Evolutionary conservation across 2,888 invertebrate species (phyloP), one percentile per base, ranked within the genome.

Genomic region (Andricus quercusramuli): DNA sequence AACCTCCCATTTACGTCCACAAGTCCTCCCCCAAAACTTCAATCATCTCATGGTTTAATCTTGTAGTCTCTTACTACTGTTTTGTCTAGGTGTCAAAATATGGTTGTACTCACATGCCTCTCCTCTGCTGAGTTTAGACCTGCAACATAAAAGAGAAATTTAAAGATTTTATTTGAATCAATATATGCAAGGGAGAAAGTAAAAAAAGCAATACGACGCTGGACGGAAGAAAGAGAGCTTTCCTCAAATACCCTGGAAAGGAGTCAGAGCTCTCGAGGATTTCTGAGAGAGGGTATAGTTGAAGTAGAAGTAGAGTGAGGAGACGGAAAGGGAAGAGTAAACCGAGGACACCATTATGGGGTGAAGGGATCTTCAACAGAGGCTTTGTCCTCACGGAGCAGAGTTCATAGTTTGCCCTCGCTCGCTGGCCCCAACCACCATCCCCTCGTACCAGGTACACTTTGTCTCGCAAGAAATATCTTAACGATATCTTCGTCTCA

Each of bases 81-180:
- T n/a, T 20, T 15, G 9, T 20, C 17, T 17, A 44, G 22, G 20
- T 37, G 79, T 11, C 15, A 68, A 44, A 44, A 47, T 41, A 2
- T 41, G 13, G 6, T 47, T 47, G 86, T 93, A 95, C 95, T 95
- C 92, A 95, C 95, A 94, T 95, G 95, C 93, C 95, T 93, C 93
- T 95, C 95, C 90, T 95, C 95, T 29, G 94, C 94, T 68, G 95
- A 94, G 92, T 95, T 95, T 90, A 95, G 93, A 92, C 95, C 95
- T 95, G 94, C 77, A 93, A 92, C 89, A 90, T 80, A 90, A 83
- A 83, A 83, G 79, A 6, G n/a, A 32, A 32, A 56, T 70, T 59
- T 47, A 47, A 17, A 17, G 17, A 47, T 47, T 17, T 44, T 47
- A 65, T 66, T 66, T 20, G 3, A 37, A n/a, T 32, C 37, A 32